Evolutionary conservation across 2,113 vertebrate genomes (phyloP), one percentile per base, ranked within the genome.

Genomic region (Craseonycteris thonglongyai): DNA sequence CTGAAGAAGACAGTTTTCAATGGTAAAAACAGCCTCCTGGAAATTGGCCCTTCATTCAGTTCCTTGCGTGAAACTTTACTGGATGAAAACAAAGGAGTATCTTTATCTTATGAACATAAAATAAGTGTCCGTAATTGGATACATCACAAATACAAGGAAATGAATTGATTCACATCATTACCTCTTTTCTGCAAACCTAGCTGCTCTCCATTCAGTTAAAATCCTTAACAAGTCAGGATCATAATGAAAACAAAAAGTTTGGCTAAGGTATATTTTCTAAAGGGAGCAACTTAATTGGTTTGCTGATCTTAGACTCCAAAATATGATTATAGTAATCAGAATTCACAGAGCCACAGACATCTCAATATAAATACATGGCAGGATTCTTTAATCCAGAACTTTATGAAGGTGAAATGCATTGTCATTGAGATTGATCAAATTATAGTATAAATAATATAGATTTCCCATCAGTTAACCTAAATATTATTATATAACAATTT

Each of bases 11-110:
- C 90, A 91, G 54, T 61, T 91, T 69, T 91, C 75, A 95, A 59
- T 95, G 97, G 97, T 93, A 95, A 14, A 91, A 92, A 0, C 95
- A 91, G 19, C 18, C 33, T 95, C 90, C 38, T 45, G 19, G 76
- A 96, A 95, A 91, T 91, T 0, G 33, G 96, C 75, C 28, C 24
- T 94, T 88, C 90, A 76, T 97, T 97, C 89, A 96, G 54, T 51
- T 63, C 38, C 40, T 87, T 68, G 59, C 47, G 72, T 80, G 63
- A 80, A 72, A 94, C 47, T 87, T 87, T 71, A 42, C 63, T 71
- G 87, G 47, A 71, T 58, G n/a, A 92, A 95, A 97, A 93, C 69
- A 96, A 96, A 95, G 80, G 42, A 76, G 54, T 91, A 90, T 59
- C 86, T 96, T 96, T 95, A 88, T 93, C 40, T 66, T 90, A 58